Evolutionary conservation across 2,797 vertebrate species (phyloP).

Genomic region (Eulemur rubriventer): DNA sequence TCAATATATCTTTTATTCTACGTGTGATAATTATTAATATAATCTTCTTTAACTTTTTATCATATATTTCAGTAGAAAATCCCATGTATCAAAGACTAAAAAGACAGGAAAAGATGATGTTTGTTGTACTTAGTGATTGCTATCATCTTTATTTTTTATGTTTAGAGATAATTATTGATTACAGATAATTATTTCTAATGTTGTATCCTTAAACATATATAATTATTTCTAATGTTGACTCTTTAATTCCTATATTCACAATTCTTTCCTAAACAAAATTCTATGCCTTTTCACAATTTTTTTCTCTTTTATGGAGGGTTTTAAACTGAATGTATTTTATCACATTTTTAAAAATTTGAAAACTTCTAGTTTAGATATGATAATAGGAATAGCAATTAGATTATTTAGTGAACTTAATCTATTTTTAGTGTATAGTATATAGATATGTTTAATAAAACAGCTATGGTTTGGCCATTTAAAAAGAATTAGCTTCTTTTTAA

Average conservation of each 20-base stretch:
- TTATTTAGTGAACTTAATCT: not conserved
- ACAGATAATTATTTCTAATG: not conserved
- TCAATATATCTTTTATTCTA: not conserved
- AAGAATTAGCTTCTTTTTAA: not conserved
- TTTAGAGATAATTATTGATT: slow-evolving; percentile 26
- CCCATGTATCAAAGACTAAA: slow-evolving; percentile 16
- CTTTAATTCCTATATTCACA: not conserved
- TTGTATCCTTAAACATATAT: not conserved
- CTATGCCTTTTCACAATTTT: not conserved
- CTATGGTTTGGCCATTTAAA: not conserved
- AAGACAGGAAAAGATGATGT: not conserved
- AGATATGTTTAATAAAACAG: not conserved
- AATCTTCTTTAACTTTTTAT: not conserved
- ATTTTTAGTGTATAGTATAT: not conserved
- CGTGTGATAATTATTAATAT: not conserved
- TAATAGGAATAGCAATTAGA: not conserved
- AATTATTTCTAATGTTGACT: not conserved
- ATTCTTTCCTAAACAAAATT: slow-evolving; percentile 17
- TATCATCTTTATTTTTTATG: slow-evolving; percentile 32
- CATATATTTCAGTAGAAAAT: not conserved
- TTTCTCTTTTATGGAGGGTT: not conserved
- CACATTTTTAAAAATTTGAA: not conserved
- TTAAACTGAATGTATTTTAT: not conserved
- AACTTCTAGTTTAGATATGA: not conserved
- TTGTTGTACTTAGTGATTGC: not conserved